phyloP scores from a whole-genome alignment of 2,888 invertebrate genomes.

The Drosophila neonasuta region DNA sequence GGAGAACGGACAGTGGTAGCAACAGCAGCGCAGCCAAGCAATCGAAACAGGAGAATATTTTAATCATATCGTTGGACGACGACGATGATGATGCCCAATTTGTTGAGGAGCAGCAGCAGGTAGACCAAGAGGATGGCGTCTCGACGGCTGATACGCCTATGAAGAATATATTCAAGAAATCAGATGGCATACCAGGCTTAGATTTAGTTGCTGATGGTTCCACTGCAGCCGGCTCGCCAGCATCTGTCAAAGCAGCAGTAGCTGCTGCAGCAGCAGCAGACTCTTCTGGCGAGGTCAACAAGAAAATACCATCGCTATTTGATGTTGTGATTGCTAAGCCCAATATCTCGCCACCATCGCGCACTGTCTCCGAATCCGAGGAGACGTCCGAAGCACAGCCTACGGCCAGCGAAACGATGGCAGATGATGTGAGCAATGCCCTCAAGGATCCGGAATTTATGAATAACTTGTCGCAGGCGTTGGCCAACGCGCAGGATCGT shows the following conservation, averaged over 20 bases:
- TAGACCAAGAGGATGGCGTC: background rate
- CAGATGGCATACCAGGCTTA: slow-evolving; percentile 87
- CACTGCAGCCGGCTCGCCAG: slow-evolving; percentile 69
- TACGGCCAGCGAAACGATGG: slow-evolving; percentile 24
- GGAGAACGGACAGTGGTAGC: slow-evolving; percentile 53
- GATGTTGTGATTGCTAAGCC: slow-evolving; percentile 75
- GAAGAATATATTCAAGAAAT: slow-evolving; percentile 76
- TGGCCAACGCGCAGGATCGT: slow-evolving; percentile 74
- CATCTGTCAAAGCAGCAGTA: background rate
- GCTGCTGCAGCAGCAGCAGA: background rate
- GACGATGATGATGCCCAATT: slow-evolving; percentile 53
- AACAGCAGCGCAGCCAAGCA: slow-evolving; percentile 33
- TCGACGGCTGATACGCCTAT: slow-evolving; percentile 41
- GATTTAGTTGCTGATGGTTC: slow-evolving; percentile 85
- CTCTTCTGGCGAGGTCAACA: slow-evolving; percentile 14
- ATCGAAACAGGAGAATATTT: slow-evolving; percentile 56
- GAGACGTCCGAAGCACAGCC: background rate
- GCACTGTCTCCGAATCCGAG: background rate
- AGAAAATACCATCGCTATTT: slow-evolving; percentile 78
- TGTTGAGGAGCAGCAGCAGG: background rate
- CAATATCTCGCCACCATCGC: slow-evolving; percentile 1
- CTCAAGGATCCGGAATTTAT: slow-evolving; percentile 80
- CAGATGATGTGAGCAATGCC: slow-evolving; percentile 68
- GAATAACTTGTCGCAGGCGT: slow-evolving; percentile 75
- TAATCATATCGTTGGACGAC: slow-evolving; percentile 66